phyloP scores from a whole-genome alignment of 1,140 invertebrate species.

The Lordiphosa clarofinis region DNA sequence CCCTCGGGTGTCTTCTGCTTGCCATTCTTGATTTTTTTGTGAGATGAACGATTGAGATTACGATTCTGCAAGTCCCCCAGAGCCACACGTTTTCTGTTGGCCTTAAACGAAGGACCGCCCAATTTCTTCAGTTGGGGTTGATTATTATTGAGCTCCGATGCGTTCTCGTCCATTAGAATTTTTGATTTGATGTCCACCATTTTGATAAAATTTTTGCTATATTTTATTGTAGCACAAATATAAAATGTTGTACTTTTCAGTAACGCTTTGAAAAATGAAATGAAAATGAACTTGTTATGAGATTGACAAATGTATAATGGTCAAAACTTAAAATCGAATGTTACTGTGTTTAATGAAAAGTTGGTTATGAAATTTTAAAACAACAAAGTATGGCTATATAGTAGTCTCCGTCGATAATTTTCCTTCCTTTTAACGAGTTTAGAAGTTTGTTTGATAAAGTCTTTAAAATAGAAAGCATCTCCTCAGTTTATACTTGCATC shows the following conservation, averaged over 20 bases:
- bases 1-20: constrained; percentile 64
- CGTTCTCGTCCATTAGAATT: constrained; percentile 69
- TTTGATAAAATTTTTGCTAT: constrained; percentile 23
- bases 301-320: constrained; percentile 20
- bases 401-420: too few species aligned
- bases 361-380: too few species aligned
- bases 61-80: constrained; percentile 76
- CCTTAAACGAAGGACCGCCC: constrained; percentile 51
- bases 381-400: too few species aligned
- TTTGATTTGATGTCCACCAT: constrained; percentile 57
- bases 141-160: constrained; percentile 56
- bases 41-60: constrained; percentile 51
- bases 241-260: not conserved
- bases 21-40: constrained; percentile 59
- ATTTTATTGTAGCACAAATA: constrained; percentile 15
- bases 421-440: too few species aligned
- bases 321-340: constrained; percentile 25
- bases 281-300: constrained; percentile 6
- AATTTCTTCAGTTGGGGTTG: constrained; percentile 65
- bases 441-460: too few species aligned
- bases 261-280: constrained; percentile 6
- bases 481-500: too few species aligned
- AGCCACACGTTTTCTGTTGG: constrained; percentile 70
- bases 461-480: too few species aligned
- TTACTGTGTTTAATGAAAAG: constrained; percentile 19